These are phyloP conservation scores for Rhizoglyphus robini DNA, from an alignment of 1,140 invertebrate genomes.

Conservation along the genomic window DNA sequence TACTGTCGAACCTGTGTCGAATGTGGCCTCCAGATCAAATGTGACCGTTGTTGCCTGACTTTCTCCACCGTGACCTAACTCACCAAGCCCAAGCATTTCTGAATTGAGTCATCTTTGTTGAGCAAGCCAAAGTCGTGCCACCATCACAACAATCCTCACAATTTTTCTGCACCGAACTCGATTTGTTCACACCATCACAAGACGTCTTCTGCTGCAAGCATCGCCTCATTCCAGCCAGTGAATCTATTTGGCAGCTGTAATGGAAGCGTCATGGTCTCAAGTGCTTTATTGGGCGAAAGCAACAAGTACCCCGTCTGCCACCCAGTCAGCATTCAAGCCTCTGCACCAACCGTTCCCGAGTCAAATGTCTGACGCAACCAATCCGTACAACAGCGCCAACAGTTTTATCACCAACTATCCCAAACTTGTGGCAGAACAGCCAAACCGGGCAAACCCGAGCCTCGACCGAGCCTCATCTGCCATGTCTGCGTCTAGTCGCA, in stretches of 20 bases:
- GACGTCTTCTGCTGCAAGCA: conserved; percentile 1
- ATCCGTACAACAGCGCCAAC: neutral
- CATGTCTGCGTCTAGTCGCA: conserved; percentile 6
- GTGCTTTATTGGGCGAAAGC: no score
- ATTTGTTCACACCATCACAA: neutral
- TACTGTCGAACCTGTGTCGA: conserved; percentile 96
- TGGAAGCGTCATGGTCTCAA: no score
- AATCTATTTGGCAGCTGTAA: no score
- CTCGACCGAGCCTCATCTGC: no score
- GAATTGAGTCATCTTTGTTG: conserved; percentile 25
- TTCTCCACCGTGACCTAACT: conserved; percentile 69
- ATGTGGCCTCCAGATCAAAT: conserved; percentile 67
- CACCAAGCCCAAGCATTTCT: conserved; percentile 44
- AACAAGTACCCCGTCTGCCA: no score
- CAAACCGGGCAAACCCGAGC: no score
- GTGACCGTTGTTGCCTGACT: conserved; percentile 75
- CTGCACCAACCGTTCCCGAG: neutral
- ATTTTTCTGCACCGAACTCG: neutral
- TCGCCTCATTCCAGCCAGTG: neutral
- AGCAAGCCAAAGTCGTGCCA: neutral
- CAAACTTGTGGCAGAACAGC: neutral
- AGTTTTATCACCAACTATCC: neutral
- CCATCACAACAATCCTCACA: neutral
- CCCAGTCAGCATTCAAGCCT: neutral
- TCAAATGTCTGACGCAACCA: neutral